These are phyloP conservation scores for Ficedula albicollis DNA, from an alignment of 2,797 vertebrate species.

Conservation along the genomic window DNA sequence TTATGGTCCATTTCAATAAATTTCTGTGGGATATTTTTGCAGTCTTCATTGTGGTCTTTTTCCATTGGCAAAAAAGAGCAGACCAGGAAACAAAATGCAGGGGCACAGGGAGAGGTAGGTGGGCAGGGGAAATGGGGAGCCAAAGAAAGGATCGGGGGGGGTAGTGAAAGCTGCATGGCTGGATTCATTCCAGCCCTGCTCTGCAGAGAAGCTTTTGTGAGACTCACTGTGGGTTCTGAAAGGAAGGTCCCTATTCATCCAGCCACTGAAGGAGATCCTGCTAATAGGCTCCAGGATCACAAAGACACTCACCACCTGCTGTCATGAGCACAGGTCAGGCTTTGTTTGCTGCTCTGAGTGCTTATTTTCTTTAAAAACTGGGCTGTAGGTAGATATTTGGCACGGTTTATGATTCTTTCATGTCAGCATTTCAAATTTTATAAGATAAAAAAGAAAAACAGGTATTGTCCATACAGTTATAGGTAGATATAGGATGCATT, in stretches of 20 bases:
- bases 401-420: background rate
- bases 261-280: constrained; percentile 25
- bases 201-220: constrained; percentile 35
- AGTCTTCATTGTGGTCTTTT: background rate
- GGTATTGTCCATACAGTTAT: background rate
- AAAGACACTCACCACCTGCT: constrained; percentile 50
- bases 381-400: background rate
- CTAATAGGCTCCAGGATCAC: constrained; percentile 54
- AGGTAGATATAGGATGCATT: background rate
- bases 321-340: background rate
- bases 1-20: background rate
- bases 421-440: background rate
- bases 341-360: constrained; percentile 45
- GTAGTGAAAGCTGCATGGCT: constrained; percentile 34
- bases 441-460: background rate
- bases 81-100: background rate
- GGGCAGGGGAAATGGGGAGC: background rate
- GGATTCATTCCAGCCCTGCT: constrained; percentile 50
- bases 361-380: constrained; percentile 1
- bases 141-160: constrained; percentile 18
- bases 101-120: background rate
- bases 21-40: background rate
- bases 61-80: background rate
- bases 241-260: constrained; percentile 45
- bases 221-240: constrained; percentile 31